Evolutionary conservation across 2,113 vertebrate species (phyloP), one percentile per base, ranked within the genome.

Genomic region (Centrocercus urophasianus): DNA sequence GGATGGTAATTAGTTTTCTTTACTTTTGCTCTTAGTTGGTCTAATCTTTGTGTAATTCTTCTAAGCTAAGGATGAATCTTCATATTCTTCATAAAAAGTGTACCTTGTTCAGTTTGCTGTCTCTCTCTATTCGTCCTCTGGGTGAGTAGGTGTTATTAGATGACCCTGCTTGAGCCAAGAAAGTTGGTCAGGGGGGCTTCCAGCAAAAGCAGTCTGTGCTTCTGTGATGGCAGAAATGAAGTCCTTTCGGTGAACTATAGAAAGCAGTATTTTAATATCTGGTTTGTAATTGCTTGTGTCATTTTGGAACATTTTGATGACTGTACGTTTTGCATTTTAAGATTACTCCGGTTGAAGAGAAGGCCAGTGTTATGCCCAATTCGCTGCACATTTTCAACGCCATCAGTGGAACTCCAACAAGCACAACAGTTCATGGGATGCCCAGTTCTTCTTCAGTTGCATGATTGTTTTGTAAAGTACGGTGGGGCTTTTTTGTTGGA

Each of bases 371-470:
- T 82, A 98, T 99, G 85, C 98, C 99, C 8, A 99, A 99, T 90
- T 99, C 99, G 0, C 97, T 99, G 77, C 99, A 99, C 96, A 99
- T 99, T 97, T 99, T 99, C 95, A 99, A 99, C 2, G 99, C 99
- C 97, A 99, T 99, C 97, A 99, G 99, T 14, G 99, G 99, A 83
- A 99, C 99, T 10, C 99, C 99, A n/a, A 99, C 98, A 94, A 98
- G 98, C 92, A 98, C 99, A 95, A 98, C 98, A 70, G 98, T 99
- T 96, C 99, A 99, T 32, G 99, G 99, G 93, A 98, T 99, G 96
- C 98, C 99, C 96, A 99, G 98, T 96, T 98, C 99, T 43, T 99
- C 99, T 91, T 99, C 99, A 6, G 97, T 99, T 96, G 99, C 98
- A 95, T 99, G 98, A 99, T 60, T 61, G 54, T 66, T 81, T 88